Base-by-base conservation (phyloP, 2,113 vertebrate genomes). In the Desmodus rotundus region DNA sequence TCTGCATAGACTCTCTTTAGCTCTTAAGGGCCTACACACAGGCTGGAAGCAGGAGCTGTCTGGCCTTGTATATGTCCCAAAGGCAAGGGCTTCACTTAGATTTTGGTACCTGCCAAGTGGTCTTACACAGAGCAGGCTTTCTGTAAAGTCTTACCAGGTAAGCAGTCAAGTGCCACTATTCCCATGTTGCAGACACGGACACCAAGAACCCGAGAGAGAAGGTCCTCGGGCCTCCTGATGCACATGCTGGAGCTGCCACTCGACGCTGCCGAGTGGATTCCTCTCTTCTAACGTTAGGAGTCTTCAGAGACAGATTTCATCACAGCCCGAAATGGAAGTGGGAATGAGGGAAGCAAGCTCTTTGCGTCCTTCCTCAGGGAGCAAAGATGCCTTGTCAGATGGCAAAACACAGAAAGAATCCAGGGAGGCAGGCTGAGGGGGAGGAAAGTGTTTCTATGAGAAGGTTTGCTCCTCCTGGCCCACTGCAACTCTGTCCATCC, bases 61-160 rank as follows among this genome's bases (percentile, higher is more conserved):
- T 45, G 33, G 41, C 33, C 65, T 73, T 86, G 19, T 1, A 4
- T 73, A 31, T 41, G 9, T 31, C 63, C 45, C 41, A 20, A 83
- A 82, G 43, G 47, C 38, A 74, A 93, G 47, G 33, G n/a, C 33
- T 81, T 92, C 61, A 36, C 72, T 43, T 70, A 80, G 63, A 78
- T 47, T 84, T 47, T 38, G 26, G 74, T 50, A 63, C n/a, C 26
- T 74, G 4, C 36, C 22, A 52, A 88, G 20, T 5, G 31, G 4
- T 52, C 89, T 92, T 61, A 50, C 36, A 10, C 1, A 33, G 15
- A 77, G 41, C 19, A 73, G 67, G n/a, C 7, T 68, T 92, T 87
- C 83, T 33, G 47, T 41, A 38, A 38, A 80, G 54, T 80, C 67
- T 50, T 8, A 2, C 28, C n/a, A 31, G 28, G 31, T 84, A 31